Conservation (phyloP, 2,113 vertebrate species). For the Paraplagusia blochii region DNA sequence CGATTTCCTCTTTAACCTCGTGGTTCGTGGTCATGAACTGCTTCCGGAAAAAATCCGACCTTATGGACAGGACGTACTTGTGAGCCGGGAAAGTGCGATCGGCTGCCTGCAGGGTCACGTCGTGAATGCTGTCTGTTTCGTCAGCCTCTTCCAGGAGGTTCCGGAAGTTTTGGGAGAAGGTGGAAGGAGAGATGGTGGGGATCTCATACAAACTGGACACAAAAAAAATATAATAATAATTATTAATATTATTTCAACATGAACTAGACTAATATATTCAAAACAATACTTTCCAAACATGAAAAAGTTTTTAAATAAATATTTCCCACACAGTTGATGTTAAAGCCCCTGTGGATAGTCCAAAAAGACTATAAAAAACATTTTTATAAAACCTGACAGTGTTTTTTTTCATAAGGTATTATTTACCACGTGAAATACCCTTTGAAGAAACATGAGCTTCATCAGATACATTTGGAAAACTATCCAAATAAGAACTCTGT, state of each 20-base stretch:
- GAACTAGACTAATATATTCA: too few species aligned
- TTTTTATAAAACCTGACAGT: too few species aligned
- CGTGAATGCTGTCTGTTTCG: conserved; percentile 92
- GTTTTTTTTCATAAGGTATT: too few species aligned
- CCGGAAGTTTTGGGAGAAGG: conserved; percentile 85
- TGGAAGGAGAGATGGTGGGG: conserved; percentile 84
- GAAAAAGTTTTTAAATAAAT: too few species aligned
- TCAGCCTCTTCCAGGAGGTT: conserved; percentile 84
- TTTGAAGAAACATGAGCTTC: too few species aligned
- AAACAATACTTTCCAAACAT: too few species aligned
- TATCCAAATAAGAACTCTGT: too few species aligned
- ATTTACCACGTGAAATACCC: too few species aligned
- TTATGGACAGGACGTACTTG: conserved; percentile 88
- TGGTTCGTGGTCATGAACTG: conserved; percentile 75
- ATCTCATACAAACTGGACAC: conserved; percentile 89
- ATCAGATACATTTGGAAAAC: too few species aligned
- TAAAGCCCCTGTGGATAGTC: too few species aligned
- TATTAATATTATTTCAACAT: background rate
- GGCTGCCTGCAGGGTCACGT: conserved; percentile 89
- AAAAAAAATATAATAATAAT: background rate
- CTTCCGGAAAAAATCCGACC: conserved; percentile 88
- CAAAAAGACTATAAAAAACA: too few species aligned
- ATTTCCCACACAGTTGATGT: too few species aligned
- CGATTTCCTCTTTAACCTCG: conserved; percentile 57
- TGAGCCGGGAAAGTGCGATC: conserved; percentile 85